phyloP scores from a whole-genome alignment of 2,888 invertebrate genomes.

The Drosophila multiciliata region DNA sequence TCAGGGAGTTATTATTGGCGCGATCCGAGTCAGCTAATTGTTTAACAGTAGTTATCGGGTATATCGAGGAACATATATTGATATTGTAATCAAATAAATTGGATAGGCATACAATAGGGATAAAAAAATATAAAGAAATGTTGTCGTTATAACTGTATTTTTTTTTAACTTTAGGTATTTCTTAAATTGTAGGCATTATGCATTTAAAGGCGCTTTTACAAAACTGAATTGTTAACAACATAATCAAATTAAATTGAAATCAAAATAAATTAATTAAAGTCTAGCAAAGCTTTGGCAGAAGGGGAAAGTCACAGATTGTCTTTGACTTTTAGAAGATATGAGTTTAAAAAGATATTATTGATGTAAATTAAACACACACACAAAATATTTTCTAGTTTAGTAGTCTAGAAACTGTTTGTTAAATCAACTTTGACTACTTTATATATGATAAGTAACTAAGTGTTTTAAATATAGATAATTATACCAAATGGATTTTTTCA shows the following conservation, averaged over 20 bases:
- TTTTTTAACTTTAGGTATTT: constrained; percentile 17
- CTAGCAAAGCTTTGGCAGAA: constrained; percentile 26
- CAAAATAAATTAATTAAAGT: constrained; percentile 28
- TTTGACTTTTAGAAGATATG: not conserved
- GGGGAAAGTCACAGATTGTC: constrained; percentile 5
- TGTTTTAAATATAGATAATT: constrained; percentile 11
- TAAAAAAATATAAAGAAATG: constrained; percentile 70
- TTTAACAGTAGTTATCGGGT: constrained; percentile 28
- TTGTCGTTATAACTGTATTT: constrained; percentile 63
- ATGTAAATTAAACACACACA: constrained; percentile 21
- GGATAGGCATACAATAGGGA: constrained; percentile 69
- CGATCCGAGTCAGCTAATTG: constrained; percentile 85
- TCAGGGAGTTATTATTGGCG: constrained; percentile 89
- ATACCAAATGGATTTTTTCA: constrained; percentile 24
- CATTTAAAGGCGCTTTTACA: constrained; percentile 22
- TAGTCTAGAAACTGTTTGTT: constrained; percentile 11
- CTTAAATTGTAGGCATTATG: constrained; percentile 21
- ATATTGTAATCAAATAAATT: constrained; percentile 66
- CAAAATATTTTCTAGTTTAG: not conserved
- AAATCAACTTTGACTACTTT: constrained; percentile 25
- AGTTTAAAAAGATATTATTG: constrained; percentile 18
- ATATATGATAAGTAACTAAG: constrained; percentile 17
- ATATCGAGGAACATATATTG: constrained; percentile 57
- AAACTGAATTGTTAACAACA: constrained; percentile 3
- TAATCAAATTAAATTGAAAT: constrained; percentile 6